Base-by-base conservation (phyloP, 1,140 invertebrate genomes). In the Plectrocnemia conspersa region DNA sequence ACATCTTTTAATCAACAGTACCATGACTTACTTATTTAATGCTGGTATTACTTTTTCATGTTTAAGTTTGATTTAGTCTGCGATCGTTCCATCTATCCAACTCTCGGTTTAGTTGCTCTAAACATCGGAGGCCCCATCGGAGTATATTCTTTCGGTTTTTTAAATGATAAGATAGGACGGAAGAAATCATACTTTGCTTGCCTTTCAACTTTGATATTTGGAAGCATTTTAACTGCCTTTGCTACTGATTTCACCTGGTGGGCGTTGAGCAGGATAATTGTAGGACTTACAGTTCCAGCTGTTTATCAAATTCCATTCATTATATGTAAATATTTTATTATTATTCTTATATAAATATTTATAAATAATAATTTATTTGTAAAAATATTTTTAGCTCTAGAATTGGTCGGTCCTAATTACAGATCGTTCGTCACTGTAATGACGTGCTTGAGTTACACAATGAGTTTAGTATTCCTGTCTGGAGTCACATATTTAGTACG, bases 271-370 rank as follows among this genome's bases (percentile, higher is more conserved):
- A 76, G 89, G 61, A 76, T 85, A 10, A 76, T 93, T 42, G 89
- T 92, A 3, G 91, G 91, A 13, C 69, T 93, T 1, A 91, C 90
- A 1, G 90, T 93, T 62, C 91, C 91, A 7, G 91, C 90, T 3
- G 85, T 93, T n/a, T 94, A 93, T 72, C 91, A 95, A 75, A 92
- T 94, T 68, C 91, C 91, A 3, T 94, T 93, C 65, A 93, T 94
- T 54, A 93, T 94, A 65, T 89, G 91, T 93, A 77, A 86, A 82
- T 76, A 47, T 58, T 42, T 54, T 36, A 42, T 36, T 57, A 52
- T 33, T 45, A 24, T 32, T 15, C 3, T 24, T n/a, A 45, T 1
- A 24, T 9, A 53, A 15, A 9, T 45, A 32, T 46, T 13, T 33
- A 36, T 9, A 54, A 49, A 10, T 13, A 46, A 23, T 15, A 13